Base-by-base conservation (phyloP, 92 coral and sea anemone genomes). In the Chrysogorgia sp. region DNA sequence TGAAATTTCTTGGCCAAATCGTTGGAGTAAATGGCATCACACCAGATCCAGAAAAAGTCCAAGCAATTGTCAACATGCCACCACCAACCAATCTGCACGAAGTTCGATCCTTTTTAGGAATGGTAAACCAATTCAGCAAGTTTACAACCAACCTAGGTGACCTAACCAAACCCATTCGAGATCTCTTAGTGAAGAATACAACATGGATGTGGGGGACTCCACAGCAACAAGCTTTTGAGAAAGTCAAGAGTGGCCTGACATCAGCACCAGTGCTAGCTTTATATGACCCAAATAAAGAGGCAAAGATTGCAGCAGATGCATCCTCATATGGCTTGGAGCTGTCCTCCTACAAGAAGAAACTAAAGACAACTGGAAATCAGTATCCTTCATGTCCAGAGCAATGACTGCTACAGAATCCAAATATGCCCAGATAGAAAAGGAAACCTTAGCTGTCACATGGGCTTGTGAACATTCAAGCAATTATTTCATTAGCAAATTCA, bases 201-300 rank as follows among this genome's bases (percentile, higher is more conserved):
- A 68, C 79, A 19, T 84, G 84, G 86, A 33, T 88, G 70, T 88
- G 92, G 89, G 63, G 82, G 41, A 83, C 71, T 40, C 82, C 74
- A 40, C 90, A 85, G 43, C 77, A 63, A 49, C 45, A 67, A 56
- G 87, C 85, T 24, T 85, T 84, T 49, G 58, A 60, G 23, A 77
- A n/a, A 20, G 63, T 84, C 41, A 88, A 88, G 40, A 70, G 78
- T 28, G 74, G 57, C 23, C 72, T 76, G 65, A 76, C 76, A 61
- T 58, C 83, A 22, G 22, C 85, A 9, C 77, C 89, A 40, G 83
- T 83, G 32, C 74, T 88, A 31, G 75, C 66, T 20, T 65, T 71
- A 62, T 87, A 62, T 52, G 80, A 83, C 29, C 79, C 82, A 6
- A 32, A 67, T 0, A 70, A 30, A 7, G 81, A 84, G 81, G 58